A percentile compares a stretch with the other conserved stretches of the same genome.
These are phyloP conservation scores for Pseudopipra pipra DNA, from an alignment of 2,113 vertebrate species.

Conservation along the genomic window DNA sequence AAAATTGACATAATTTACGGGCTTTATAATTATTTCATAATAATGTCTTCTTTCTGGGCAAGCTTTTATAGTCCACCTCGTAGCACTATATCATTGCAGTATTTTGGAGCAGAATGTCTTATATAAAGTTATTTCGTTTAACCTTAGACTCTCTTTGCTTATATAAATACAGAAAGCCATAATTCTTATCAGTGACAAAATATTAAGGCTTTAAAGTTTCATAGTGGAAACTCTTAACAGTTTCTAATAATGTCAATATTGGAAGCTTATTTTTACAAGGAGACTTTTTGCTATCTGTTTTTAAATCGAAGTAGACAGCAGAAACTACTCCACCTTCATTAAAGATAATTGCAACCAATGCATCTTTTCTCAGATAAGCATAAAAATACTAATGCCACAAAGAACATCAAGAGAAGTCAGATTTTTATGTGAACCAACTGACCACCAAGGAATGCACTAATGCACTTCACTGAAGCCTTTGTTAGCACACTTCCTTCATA, in stretches of 20 bases:
- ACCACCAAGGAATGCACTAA: neutral
- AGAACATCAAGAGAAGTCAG: neutral
- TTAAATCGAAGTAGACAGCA: neutral
- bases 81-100: neutral
- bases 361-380: neutral
- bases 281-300: neutral
- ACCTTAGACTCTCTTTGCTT: neutral
- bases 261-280: neutral
- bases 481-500: neutral
- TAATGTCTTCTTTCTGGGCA: neutral
- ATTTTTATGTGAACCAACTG: neutral
- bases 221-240: neutral
- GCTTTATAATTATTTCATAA: neutral
- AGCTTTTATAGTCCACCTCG: neutral
- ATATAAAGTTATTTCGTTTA: neutral
- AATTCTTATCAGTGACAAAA: neutral
- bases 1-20: neutral
- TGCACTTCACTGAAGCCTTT: neutral
- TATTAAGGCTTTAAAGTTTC: neutral
- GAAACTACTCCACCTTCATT: neutral
- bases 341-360: neutral
- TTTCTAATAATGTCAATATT: neutral
- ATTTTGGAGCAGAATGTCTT: neutral
- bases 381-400: neutral
- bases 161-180: neutral